Base-by-base conservation (phyloP, 1,140 invertebrate genomes). In the Onthophagus taurus region DNA sequence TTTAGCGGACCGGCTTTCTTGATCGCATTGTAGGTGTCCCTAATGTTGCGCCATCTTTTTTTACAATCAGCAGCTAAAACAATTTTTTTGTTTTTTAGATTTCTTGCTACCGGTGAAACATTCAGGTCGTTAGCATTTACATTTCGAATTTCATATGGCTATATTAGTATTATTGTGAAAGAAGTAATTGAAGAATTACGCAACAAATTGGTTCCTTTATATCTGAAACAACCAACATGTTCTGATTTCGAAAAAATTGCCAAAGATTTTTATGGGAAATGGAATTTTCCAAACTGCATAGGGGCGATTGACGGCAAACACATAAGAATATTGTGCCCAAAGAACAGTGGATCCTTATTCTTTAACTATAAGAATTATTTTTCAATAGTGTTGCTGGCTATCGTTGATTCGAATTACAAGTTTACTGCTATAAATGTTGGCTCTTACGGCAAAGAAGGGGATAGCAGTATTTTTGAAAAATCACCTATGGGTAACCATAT, bases 241-340 rank as follows among this genome's bases (percentile, higher is more conserved):
- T 21, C 21, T 8, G 23, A 35, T 12, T 44, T 52, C 2, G 47
- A 48, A 45, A 18, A 50, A 44, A 58, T 59, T 23, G 55, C 58
- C 20, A 31, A 49, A 29, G 35, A 54, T 42, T 69, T 67, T 59
- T 57, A 59, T 45, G 41, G 56, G 30, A 50, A 31, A 46, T 71
- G 66, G 63, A 61, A 68, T 55, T 69, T 72, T 54, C 68, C 68
- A 12, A 57, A 66, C 35, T 70, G 66, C 50, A 44, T 68, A 20
- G 66, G 64, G 17, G 61, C 66, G 4, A 51, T 74, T 7, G 67
- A 72, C 54, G 67, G 65, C n/a, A 71, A 71, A 54, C 65, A 69
- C 51, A 51, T 69, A 5, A 49, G 44, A 41, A 58, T 68, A 33
- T 33, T 45, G 17, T 31, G 29, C 18, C 67, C 66, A 23, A 9